Percentiles rank a stretch among this genome's conserved stretches.
phyloP scores from a whole-genome alignment of 1,140 invertebrate genomes.

The Lasioglossum baleicum region DNA sequence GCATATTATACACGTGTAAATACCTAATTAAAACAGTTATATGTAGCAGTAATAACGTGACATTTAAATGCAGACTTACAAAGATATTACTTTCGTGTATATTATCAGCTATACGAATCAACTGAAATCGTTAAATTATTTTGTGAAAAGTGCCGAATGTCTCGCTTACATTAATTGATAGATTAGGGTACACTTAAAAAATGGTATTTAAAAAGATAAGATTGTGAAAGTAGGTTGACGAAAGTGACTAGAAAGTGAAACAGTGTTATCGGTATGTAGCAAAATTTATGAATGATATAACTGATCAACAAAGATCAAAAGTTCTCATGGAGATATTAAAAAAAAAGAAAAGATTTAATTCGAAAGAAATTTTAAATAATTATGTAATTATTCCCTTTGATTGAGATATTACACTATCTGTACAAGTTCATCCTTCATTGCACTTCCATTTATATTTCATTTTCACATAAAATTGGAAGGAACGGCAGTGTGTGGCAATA shows the following conservation, averaged over 20 bases:
- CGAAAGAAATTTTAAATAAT: not conserved
- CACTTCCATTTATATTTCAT: constrained; percentile 16
- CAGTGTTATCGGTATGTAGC: constrained; percentile 25
- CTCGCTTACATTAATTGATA: constrained; percentile 56
- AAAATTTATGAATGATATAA: constrained; percentile 42
- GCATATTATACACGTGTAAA: not conserved
- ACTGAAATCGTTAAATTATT: not conserved
- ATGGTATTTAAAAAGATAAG: constrained; percentile 45
- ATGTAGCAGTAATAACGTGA: not conserved
- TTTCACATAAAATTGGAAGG: constrained; percentile 1
- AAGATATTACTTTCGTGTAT: not conserved
- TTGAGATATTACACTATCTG: not conserved
- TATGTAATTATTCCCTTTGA: not conserved
- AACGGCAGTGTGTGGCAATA: constrained; percentile 43
- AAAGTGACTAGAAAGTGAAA: constrained; percentile 15
- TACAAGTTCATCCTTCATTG: not conserved
- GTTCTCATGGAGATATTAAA: not conserved
- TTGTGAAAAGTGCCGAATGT: constrained; percentile 43
- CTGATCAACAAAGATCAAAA: constrained; percentile 9
- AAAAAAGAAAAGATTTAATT: not conserved
- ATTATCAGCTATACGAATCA: not conserved
- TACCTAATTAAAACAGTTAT: not conserved
- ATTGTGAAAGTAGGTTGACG: constrained; percentile 14
- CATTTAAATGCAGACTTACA: not conserved
- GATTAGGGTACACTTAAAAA: constrained; percentile 55